Evolutionary conservation across 2,797 vertebrate species (phyloP).

Genomic region (Onychomys arenicola): DNA sequence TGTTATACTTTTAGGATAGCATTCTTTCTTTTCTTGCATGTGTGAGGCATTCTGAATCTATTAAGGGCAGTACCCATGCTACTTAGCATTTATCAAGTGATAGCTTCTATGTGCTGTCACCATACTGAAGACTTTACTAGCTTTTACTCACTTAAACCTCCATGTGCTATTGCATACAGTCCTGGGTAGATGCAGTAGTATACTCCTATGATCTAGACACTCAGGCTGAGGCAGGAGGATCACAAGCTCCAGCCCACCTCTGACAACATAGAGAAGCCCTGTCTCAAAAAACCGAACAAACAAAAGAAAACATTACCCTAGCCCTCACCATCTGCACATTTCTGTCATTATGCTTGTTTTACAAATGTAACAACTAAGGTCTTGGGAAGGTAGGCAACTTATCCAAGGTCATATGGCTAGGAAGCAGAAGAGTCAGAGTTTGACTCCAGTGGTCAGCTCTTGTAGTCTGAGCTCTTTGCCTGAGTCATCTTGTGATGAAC

Average conservation of each 20-base stretch:
- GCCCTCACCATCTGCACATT: neutral
- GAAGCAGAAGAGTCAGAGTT: constrained; percentile 25
- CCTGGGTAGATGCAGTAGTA: neutral
- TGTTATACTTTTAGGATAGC: constrained; percentile 29
- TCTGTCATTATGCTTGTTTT: neutral
- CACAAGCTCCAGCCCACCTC: neutral
- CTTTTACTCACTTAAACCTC: neutral
- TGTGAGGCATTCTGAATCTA: neutral
- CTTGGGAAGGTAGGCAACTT: neutral
- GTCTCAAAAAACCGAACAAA: neutral
- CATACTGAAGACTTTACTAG: neutral
- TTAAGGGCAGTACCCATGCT: neutral
- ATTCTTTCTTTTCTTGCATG: constrained; percentile 2
- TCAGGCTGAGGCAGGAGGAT: neutral
- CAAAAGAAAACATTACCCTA: neutral
- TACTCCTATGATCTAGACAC: neutral
- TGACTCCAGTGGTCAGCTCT: neutral
- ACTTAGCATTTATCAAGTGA: neutral
- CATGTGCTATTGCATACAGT: neutral
- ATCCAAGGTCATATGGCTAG: neutral
- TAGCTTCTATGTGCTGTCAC: neutral
- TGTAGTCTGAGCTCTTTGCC: neutral
- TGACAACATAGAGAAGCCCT: neutral
- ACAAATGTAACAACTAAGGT: neutral
- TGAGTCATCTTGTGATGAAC: neutral